A percentile compares a stretch with the other conserved stretches of the same genome.
These are phyloP conservation scores for Paramisgurnus dabryanus DNA, from an alignment of 2,113 vertebrate species.

Conservation along the genomic window DNA sequence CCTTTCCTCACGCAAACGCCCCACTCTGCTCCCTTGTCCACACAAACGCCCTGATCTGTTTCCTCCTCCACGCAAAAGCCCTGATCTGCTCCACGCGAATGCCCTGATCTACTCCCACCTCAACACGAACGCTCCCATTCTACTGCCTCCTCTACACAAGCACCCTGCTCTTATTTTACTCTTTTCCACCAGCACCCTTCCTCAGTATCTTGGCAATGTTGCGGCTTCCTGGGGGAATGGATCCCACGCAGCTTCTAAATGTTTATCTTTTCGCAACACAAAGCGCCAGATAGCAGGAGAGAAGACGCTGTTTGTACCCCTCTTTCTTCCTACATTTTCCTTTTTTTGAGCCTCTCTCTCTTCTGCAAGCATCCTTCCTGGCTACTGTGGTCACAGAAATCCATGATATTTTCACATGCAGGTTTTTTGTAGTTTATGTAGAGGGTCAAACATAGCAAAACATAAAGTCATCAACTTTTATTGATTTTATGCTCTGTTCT, in stretches of 20 bases:
- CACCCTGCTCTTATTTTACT: too few species aligned
- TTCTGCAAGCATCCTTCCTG: neutral
- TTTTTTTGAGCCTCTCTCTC: neutral
- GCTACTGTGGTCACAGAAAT: conserved; percentile 7
- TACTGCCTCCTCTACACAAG: too few species aligned
- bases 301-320: conserved; percentile 42
- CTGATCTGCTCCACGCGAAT: too few species aligned
- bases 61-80: too few species aligned
- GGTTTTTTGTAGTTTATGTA: conserved; percentile 26
- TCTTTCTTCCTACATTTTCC: neutral
- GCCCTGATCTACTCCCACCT: too few species aligned
- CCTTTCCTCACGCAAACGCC: too few species aligned
- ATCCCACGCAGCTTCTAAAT: conserved; percentile 59
- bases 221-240: conserved; percentile 55
- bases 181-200: neutral
- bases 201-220: conserved; percentile 55
- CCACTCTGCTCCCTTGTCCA: too few species aligned
- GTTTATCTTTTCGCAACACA: conserved; percentile 64
- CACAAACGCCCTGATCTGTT: too few species aligned
- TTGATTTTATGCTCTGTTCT: conserved; percentile 27
- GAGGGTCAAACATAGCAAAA: conserved; percentile 28
- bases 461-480: conserved; percentile 28
- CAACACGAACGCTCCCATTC: too few species aligned
- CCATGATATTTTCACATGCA: conserved; percentile 4
- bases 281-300: conserved; percentile 57